Evolutionary conservation across 2,797 vertebrate genomes (phyloP).

Genomic region (Protosalanx chinensis): DNA sequence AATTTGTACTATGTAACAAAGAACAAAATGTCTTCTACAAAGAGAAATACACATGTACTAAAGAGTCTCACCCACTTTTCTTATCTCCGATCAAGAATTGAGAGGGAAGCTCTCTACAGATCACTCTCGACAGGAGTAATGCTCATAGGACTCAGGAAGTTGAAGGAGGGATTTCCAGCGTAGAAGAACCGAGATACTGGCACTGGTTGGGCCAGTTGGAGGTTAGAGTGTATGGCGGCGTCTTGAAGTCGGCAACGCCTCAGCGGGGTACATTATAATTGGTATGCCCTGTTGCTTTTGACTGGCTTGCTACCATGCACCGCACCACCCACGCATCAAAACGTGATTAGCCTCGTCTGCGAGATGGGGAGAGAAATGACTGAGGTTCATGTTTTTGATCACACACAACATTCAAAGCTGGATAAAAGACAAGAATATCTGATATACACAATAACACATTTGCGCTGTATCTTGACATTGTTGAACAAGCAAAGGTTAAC

Average conservation of each 20-base stretch:
- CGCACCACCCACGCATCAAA: constrained; percentile 36
- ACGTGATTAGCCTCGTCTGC: constrained; percentile 24
- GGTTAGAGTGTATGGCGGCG: constrained; percentile 9
- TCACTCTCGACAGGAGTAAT: not conserved
- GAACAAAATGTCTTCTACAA: too few species aligned
- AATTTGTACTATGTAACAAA: too few species aligned
- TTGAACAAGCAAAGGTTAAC: not conserved
- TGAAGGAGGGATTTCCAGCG: constrained; percentile 13
- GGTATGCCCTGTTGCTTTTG: constrained; percentile 41
- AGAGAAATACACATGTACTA: not conserved
- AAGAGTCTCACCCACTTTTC: not conserved
- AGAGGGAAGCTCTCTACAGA: not conserved
- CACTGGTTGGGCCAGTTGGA: constrained; percentile 12
- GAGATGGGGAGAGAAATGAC: not conserved
- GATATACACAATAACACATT: not conserved
- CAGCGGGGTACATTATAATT: constrained; percentile 49
- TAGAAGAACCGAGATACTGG: constrained; percentile 2
- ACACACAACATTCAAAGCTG: not conserved
- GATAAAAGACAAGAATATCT: not conserved
- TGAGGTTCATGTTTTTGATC: constrained; percentile 10
- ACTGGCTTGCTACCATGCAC: constrained; percentile 16
- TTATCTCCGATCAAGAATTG: not conserved
- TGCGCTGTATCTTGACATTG: not conserved
- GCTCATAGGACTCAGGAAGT: not conserved
- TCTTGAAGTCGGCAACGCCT: constrained; percentile 31